Percentiles rank a stretch among this genome's conserved stretches.
phyloP scores from a whole-genome alignment of 2,113 vertebrate species.

The Apteryx owenii region DNA sequence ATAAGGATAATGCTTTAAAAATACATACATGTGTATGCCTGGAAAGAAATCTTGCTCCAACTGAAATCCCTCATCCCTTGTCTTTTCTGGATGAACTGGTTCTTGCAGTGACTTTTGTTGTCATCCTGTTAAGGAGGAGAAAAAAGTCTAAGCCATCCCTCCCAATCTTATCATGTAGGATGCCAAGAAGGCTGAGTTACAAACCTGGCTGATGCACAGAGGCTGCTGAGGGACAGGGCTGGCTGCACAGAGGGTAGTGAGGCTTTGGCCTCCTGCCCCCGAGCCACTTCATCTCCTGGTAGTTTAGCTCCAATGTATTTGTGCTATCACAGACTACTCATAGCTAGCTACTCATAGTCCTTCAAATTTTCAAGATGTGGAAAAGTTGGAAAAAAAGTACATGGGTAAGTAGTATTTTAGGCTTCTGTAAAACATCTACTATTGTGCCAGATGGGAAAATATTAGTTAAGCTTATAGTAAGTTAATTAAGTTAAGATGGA shows the following conservation, averaged over 20 bases:
- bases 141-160: not conserved
- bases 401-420: not conserved
- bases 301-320: not conserved
- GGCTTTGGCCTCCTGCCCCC: not conserved
- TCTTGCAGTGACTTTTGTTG: not conserved
- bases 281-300: not conserved
- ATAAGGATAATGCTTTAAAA: not conserved
- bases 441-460: not conserved
- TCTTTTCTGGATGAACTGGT: not conserved
- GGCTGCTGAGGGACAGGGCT: not conserved
- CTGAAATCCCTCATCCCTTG: not conserved
- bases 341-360: not conserved
- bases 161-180: fast-evolving
- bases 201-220: not conserved
- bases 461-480: not conserved
- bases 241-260: fast-evolving
- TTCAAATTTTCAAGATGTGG: not conserved
- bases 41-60: not conserved
- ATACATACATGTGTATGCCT: fast-evolving
- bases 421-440: not conserved
- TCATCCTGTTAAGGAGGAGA: not conserved
- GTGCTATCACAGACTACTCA: not conserved
- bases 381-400: not conserved
- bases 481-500: not conserved
- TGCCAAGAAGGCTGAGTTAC: not conserved